A percentile compares a stretch with the other conserved stretches of the same genome.
phyloP scores from a whole-genome alignment of 2,113 vertebrate genomes.

The Ibidorhyncha struthersii region DNA sequence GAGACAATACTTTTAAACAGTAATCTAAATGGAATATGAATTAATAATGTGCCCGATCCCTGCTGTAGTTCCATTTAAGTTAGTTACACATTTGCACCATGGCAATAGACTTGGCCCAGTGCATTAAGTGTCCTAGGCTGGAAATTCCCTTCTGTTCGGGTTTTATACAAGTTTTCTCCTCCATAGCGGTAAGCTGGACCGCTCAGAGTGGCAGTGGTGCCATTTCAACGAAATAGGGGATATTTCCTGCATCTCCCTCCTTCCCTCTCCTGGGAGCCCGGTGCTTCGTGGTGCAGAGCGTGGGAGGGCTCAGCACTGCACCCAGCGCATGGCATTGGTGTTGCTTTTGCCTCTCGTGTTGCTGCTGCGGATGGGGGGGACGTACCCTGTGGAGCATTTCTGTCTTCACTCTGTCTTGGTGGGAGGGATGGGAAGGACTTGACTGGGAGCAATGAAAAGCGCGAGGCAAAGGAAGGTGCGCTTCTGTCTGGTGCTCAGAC shows the following conservation, averaged over 20 bases:
- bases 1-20: background rate
- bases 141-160: background rate
- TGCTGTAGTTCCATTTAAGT: background rate
- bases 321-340: accelerated
- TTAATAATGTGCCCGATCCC: background rate
- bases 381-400: background rate
- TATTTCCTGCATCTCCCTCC: background rate
- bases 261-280: background rate
- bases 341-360: background rate
- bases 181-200: background rate
- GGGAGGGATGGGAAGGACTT: background rate
- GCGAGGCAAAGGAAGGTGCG: background rate
- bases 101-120: background rate
- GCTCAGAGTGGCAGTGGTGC: background rate
- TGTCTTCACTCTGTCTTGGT: background rate
- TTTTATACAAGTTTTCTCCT: background rate
- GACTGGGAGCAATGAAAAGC: background rate
- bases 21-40: background rate
- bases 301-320: background rate
- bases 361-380: background rate
- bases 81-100: background rate
- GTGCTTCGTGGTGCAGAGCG: accelerated
- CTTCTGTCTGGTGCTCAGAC: background rate
- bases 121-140: background rate
- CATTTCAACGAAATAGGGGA: accelerated